Conservation (phyloP, 1,140 invertebrate species). For the Zophobas atratus region DNA sequence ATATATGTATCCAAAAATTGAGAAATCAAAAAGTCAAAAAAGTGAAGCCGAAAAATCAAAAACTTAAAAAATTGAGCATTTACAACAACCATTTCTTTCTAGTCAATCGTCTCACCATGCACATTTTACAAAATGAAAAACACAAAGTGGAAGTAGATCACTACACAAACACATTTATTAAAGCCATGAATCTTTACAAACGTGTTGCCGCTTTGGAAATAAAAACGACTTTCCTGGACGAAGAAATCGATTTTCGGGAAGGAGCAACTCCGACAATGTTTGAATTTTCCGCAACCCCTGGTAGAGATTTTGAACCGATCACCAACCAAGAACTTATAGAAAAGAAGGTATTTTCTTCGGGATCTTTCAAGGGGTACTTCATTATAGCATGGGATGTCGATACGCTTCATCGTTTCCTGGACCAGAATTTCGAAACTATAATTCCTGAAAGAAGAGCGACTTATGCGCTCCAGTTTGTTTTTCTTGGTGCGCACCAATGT, state of each 20-base stretch:
- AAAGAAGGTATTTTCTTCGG: not conserved
- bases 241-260: too few species aligned
- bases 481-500: not conserved
- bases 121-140: not conserved
- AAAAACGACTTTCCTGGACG: not conserved
- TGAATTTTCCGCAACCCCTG: too few species aligned
- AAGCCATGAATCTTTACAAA: not conserved
- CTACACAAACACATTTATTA: not conserved
- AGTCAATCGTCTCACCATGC: not conserved
- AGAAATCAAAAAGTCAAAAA: too few species aligned
- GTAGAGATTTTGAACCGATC: not conserved
- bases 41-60: too few species aligned
- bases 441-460: not conserved
- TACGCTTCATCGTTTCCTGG: not conserved
- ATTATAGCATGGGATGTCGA: not conserved
- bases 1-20: too few species aligned
- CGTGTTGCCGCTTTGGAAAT: not conserved
- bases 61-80: too few species aligned
- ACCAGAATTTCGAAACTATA: not conserved
- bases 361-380: not conserved
- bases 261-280: too few species aligned
- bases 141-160: not conserved
- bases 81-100: not conserved
- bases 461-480: not conserved
- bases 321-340: not conserved